Base-by-base conservation (phyloP, 2,888 invertebrate genomes). In the Tachina lurida region DNA sequence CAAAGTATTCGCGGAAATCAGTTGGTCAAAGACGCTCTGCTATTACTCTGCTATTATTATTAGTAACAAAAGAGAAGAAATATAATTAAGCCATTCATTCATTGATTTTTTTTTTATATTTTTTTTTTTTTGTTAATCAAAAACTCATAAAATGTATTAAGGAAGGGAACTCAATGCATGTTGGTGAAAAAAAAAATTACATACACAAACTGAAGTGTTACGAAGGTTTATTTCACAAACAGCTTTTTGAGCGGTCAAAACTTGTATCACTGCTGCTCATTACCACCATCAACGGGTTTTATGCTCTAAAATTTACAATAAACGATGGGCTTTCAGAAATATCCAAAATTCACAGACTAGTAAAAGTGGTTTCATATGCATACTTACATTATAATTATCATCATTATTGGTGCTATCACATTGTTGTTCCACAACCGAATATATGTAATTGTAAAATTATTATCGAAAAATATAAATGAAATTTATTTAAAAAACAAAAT, bases 151-250 rank as follows among this genome's bases (percentile, higher is more conserved):
- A 31, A 15, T n/a, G 31, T 13, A 31, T 22, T 31, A 31, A 58
- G 31, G 56, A 58, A 58, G 56, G 31, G 31, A 13, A n/a, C 8
- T 0, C 12, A 71, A 39, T 39, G 43, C 10, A 52, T 47, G 39
- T 77, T 49, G 31, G 31, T 43, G 15, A 47, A 15, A 58, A 47
- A 60, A 62, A 4, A 17, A 73, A 2, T 22, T 43, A 13, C 39
- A 65, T 15, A 19, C 68, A 71, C 45, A 76, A 76, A 80, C 7
- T 31, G 0, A 5, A 31, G 31, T 0, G 41, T 52, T 56, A 60
- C 73, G 60, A 84, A 70, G 76, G 73, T 77, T 76, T 77, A 70
- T 62, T 70, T 47, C 73, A 73, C 68, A 73, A 76, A 39, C 65
- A 54, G 71, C 41, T 45, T 49, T 63, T 80, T 15, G 45, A 52